A percentile compares a stretch with the other conserved stretches of the same genome.
Conservation (phyloP, 1,140 invertebrate genomes). For the Cydia fagiglandana region DNA sequence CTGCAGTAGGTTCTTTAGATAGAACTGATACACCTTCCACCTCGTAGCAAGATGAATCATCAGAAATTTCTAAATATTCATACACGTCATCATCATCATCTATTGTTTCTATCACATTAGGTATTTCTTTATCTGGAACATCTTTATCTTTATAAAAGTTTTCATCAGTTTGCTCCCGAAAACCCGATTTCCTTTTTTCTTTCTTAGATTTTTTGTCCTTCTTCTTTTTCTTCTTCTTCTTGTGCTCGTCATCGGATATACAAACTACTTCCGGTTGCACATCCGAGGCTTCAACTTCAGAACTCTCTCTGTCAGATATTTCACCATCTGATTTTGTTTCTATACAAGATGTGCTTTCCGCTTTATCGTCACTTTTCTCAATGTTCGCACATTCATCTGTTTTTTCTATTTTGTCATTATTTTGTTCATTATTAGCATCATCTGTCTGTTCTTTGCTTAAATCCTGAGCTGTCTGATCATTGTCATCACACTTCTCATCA, state of each 20-base stretch:
- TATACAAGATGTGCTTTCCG: background rate
- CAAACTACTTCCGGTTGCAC: slow-evolving; percentile 25
- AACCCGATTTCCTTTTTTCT: slow-evolving; percentile 34
- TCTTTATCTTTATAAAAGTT: slow-evolving; percentile 35
- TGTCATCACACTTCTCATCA: background rate
- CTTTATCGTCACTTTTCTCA: background rate
- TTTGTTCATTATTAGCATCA: background rate
- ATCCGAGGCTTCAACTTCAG: slow-evolving; percentile 31
- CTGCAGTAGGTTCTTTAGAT: slow-evolving; percentile 70
- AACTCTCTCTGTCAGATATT: slow-evolving; percentile 31
- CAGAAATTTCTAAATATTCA: slow-evolving; percentile 70
- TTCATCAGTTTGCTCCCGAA: slow-evolving; percentile 31
- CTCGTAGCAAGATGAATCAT: slow-evolving; percentile 72
- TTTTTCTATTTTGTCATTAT: background rate
- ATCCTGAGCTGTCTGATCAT: background rate
- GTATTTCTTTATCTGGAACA: slow-evolving; percentile 31
- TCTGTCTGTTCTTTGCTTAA: background rate
- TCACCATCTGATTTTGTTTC: slow-evolving; percentile 26
- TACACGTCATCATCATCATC: slow-evolving; percentile 51
- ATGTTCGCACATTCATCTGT: background rate
- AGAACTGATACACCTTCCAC: slow-evolving; percentile 58
- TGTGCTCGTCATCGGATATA: slow-evolving; percentile 19
- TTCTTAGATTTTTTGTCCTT: slow-evolving; percentile 28
- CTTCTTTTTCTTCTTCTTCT: slow-evolving; percentile 28
- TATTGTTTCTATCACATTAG: background rate